Percentiles rank a stretch among this genome's conserved stretches.
Evolutionary conservation across 2,888 invertebrate genomes (phyloP).

Genomic region (Drosophila mulleri): DNA sequence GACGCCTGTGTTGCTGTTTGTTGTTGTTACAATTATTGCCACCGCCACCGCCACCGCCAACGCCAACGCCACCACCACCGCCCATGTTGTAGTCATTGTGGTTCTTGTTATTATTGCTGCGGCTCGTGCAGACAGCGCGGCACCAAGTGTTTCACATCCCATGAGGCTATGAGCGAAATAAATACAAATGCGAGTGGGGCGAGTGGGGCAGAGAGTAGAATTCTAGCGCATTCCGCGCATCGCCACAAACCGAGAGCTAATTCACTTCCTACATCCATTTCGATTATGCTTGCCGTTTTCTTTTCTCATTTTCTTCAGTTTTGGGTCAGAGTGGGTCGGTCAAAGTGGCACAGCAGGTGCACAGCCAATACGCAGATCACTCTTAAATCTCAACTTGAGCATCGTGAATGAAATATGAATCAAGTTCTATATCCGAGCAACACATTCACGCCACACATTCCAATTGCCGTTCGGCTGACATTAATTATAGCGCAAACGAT

Average conservation of each 20-base stretch:
- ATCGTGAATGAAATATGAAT: conserved; percentile 28
- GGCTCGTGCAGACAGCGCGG: conserved; percentile 73
- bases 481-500: conserved; percentile 79
- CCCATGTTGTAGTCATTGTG: conserved; percentile 25
- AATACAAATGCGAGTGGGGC: conserved; percentile 26
- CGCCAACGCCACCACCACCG: conserved; percentile 20
- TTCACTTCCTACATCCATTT: conserved; percentile 21
- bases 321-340: conserved; percentile 3
- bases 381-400: background rate
- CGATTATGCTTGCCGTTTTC: background rate
- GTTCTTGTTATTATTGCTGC: conserved; percentile 51
- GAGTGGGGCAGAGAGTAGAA: conserved; percentile 7
- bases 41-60: conserved; percentile 19
- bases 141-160: conserved; percentile 78
- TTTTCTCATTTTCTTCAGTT: background rate
- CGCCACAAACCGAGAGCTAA: conserved; percentile 18
- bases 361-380: background rate
- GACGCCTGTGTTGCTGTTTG: conserved; percentile 46
- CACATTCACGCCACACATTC: conserved; percentile 66
- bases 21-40: conserved; percentile 67
- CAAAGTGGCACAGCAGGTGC: conserved; percentile 36
- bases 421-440: conserved; percentile 35
- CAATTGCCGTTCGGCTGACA: conserved; percentile 71
- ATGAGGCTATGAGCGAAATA: conserved; percentile 45
- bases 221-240: conserved; percentile 34